Conservation (phyloP, 2,113 vertebrate species). For the Apistogramma diplotaenia region DNA sequence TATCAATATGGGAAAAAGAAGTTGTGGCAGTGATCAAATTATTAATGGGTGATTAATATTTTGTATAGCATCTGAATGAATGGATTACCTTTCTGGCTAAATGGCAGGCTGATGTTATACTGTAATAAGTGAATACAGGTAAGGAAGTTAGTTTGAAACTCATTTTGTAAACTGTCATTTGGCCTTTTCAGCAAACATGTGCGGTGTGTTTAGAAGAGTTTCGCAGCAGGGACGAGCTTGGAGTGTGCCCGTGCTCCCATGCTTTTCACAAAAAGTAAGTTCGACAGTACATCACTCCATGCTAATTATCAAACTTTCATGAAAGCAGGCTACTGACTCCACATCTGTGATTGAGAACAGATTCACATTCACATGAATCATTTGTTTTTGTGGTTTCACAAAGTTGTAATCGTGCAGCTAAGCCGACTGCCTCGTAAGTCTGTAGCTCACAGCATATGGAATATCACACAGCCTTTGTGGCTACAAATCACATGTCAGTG, state of each 20-base stretch:
- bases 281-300: background rate
- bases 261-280: slow-evolving; percentile 83
- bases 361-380: too few species aligned
- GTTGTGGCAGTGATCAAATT: background rate
- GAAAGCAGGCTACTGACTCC: background rate
- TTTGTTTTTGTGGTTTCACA: slow-evolving; percentile 1
- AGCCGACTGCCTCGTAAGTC: background rate
- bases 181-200: slow-evolving; percentile 74
- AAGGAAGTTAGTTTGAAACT: background rate
- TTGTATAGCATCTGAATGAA: background rate
- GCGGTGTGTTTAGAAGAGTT: slow-evolving; percentile 82
- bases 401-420: background rate
- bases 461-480: background rate
- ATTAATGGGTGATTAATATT: background rate
- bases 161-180: background rate
- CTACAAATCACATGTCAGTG: background rate
- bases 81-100: background rate
- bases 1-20: too few species aligned
- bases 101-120: background rate
- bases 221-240: slow-evolving; percentile 76
- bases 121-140: background rate
- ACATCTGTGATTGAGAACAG: too few species aligned
- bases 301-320: background rate
- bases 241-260: slow-evolving; percentile 79
- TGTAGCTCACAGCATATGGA: background rate